These are phyloP conservation scores for Chionomys nivalis DNA, from an alignment of 2,113 vertebrate species.

Conservation along the genomic window DNA sequence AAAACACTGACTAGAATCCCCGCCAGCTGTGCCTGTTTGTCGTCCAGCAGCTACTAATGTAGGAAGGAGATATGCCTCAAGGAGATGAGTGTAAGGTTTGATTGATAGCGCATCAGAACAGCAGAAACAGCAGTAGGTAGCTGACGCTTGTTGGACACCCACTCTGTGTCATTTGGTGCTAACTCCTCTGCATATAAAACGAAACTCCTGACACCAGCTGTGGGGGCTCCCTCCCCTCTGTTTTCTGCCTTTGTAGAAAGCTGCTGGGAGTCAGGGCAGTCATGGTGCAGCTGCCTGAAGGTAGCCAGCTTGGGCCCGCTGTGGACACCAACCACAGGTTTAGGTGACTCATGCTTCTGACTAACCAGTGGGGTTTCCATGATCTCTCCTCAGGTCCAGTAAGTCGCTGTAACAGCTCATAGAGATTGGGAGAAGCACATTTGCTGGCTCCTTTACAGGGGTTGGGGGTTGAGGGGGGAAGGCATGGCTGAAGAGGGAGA, in stretches of 20 bases:
- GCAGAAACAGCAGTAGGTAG: neutral
- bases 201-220: neutral
- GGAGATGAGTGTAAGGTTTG: neutral
- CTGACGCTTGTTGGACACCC: neutral
- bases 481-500: neutral
- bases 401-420: neutral
- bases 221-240: neutral
- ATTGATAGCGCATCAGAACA: neutral
- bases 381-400: neutral
- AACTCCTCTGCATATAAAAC: neutral
- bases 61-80: neutral
- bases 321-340: neutral
- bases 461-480: neutral
- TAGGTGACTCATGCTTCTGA: neutral
- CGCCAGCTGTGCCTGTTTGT: neutral
- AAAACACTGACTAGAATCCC: neutral
- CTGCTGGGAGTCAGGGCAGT: neutral
- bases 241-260: neutral
- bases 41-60: neutral
- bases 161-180: neutral
- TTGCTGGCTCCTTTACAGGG: neutral
- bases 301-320: neutral
- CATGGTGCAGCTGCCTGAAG: neutral
- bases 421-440: neutral
- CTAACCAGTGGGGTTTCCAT: neutral